Evolutionary conservation across 2,113 vertebrate genomes (phyloP).

Genomic region (Chaetodon auriga): DNA sequence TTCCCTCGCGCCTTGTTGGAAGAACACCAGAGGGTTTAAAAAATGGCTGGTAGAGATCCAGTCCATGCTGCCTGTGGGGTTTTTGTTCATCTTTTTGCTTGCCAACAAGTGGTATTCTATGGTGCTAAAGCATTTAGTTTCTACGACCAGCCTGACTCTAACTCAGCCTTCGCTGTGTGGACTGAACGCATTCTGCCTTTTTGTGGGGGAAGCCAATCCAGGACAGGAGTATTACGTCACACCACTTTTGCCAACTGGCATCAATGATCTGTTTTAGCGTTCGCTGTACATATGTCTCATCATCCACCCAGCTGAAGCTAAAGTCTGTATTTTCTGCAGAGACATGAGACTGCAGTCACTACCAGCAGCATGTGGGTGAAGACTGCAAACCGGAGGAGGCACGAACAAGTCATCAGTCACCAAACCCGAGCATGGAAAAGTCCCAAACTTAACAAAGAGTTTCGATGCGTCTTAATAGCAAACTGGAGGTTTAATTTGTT

Average conservation of each 20-base stretch:
- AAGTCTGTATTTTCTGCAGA: conserved; percentile 72
- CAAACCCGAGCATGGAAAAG: conserved; percentile 42
- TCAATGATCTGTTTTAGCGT: conserved; percentile 26
- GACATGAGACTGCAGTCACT: conserved; percentile 18
- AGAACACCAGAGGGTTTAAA: conserved; percentile 17
- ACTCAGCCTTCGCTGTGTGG: conserved; percentile 28
- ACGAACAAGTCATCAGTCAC: conserved; percentile 18
- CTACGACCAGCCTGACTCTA: conserved; percentile 13
- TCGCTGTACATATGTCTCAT: conserved; percentile 47
- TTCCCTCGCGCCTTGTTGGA: conserved; percentile 3
- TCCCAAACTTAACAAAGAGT: background rate
- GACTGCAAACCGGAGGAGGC: conserved; percentile 23
- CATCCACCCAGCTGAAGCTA: conserved; percentile 65
- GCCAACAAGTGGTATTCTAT: conserved; percentile 64
- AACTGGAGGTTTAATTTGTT: conserved; percentile 44
- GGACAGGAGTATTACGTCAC: conserved; percentile 32
- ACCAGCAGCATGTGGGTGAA: conserved; percentile 24
- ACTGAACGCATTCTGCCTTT: conserved; percentile 55
- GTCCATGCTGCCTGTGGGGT: conserved; percentile 20
- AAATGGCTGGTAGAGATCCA: conserved; percentile 39
- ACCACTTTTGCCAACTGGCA: conserved; percentile 15
- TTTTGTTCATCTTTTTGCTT: conserved; percentile 62
- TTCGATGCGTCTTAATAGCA: conserved; percentile 20
- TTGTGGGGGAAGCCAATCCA: background rate
- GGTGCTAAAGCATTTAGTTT: conserved; percentile 71